Base-by-base conservation (phyloP, 2,113 vertebrate species). In the Riparia riparia region DNA sequence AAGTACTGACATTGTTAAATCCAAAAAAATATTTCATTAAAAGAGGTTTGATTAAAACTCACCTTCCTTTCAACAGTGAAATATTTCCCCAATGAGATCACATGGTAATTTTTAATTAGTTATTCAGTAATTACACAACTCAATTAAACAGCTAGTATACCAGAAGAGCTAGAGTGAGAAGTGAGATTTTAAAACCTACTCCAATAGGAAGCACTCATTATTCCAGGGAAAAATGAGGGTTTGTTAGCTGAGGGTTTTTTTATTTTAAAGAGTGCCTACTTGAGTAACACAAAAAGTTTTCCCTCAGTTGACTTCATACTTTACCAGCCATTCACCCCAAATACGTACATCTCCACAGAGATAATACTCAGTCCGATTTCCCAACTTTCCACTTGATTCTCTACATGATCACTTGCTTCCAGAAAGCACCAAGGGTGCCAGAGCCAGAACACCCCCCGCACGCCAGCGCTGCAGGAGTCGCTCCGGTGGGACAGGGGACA, bases 381-480 rank as follows among this genome's bases (percentile, higher is more conserved):
- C 32, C 26, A 18, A 5, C 15, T 70, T 82, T 47, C 41, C 49
- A 21, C 41, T 71, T 54, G 4, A 78, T 41, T 66, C 25, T 5
- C 28, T n/a, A 9, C 17, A 21, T 0, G 8, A n/a, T 4, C 17
- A 2, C 31, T 58, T 47, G 25, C 8, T 70, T 47, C 34, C 44
- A n/a, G 24, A 41, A 37, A 61, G 34, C 77, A 53, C 8, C 21
- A 8, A 32, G 39, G 29, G 31, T 70, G 50, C 26, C 65, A 11
- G 29, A 50, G n/a, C n/a, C n/a, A n/a, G n/a, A n/a, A n/a, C n/a
- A 12, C 8, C 12, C 4, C 41, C 13, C 1, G 0, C 0, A 3
- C 3, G 39, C 12, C 45, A 12, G 26, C 0, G 2, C 73, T 15
- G 65, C 90, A 51, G 45, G 61, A 4, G 4, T 21, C 13, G 3